A percentile compares a stretch with the other conserved stretches of the same genome.
These are phyloP conservation scores for Engystomops pustulosus DNA, from an alignment of 2,113 vertebrate species.

Conservation along the genomic window DNA sequence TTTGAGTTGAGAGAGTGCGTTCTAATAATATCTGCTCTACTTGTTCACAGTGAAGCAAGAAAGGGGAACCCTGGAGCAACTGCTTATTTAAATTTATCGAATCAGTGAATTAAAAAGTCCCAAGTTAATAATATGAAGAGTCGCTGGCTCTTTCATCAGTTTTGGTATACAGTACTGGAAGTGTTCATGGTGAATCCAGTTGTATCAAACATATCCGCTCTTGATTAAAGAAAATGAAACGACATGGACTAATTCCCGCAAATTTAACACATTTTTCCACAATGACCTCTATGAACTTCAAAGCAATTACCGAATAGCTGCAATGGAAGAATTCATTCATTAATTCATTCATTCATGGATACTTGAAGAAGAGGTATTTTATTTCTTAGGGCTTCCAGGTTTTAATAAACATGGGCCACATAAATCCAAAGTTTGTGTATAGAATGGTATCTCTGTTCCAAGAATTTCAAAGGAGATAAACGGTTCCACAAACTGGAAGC, in stretches of 20 bases:
- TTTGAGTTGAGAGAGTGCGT: constrained; percentile 9
- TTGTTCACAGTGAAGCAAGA: constrained; percentile 34
- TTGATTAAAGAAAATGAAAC: constrained; percentile 25
- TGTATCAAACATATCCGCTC: constrained; percentile 23
- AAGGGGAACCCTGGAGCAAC: constrained; percentile 54
- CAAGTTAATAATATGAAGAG: constrained; percentile 46
- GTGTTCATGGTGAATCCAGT: constrained; percentile 28
- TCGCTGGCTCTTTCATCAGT: constrained; percentile 4
- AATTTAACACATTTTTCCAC: constrained; percentile 8
- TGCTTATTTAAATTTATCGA: constrained; percentile 56
- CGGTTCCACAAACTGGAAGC: too few relatives aligned
- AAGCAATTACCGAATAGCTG: neutral
- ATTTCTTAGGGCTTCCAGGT: too few relatives aligned
- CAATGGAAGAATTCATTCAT: neutral
- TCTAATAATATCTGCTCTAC: constrained; percentile 50
- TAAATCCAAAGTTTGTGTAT: too few relatives aligned
- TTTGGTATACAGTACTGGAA: constrained; percentile 21
- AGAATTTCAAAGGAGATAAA: too few relatives aligned
- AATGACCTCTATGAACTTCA: neutral
- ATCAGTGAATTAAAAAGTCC: constrained; percentile 53
- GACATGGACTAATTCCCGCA: constrained; percentile 36
- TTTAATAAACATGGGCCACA: too few relatives aligned
- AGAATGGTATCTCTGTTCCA: too few relatives aligned
- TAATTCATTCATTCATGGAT: too few relatives aligned
- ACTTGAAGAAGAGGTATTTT: too few relatives aligned